These are phyloP conservation scores for Pristionchus fissidentatus DNA, from an alignment of 2,888 invertebrate species.

Conservation along the genomic window DNA sequence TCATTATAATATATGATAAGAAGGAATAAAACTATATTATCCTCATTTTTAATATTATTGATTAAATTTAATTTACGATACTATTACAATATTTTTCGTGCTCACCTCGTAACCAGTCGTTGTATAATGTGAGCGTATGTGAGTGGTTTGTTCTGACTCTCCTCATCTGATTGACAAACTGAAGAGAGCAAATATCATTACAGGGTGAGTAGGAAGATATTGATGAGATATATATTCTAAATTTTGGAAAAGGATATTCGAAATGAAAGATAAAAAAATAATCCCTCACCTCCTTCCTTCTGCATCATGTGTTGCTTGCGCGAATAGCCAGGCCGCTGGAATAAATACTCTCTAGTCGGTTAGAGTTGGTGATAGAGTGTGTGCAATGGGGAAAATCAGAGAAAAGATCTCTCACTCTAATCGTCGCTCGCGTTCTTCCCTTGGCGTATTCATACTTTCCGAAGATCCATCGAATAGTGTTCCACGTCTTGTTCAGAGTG, in stretches of 20 bases:
- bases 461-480: constrained; percentile 67
- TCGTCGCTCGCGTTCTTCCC: constrained; percentile 70
- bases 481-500: constrained; percentile 64
- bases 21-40: not conserved
- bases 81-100: not conserved
- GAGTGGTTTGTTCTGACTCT: constrained; percentile 60
- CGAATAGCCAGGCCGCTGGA: constrained; percentile 73
- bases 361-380: too few species aligned
- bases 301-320: constrained; percentile 62
- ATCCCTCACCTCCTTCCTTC: constrained; percentile 51
- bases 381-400: not conserved
- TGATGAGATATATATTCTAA: too few species aligned
- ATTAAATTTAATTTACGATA: constrained; percentile 1
- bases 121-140: constrained; percentile 78
- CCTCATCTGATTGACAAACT: constrained; percentile 51
- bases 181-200: constrained; percentile 25
- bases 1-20: not conserved
- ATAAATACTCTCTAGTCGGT: too few species aligned
- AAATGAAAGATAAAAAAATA: not conserved
- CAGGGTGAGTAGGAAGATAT: too few species aligned
- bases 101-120: constrained; percentile 77
- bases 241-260: not conserved
- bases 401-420: constrained; percentile 61
- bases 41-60: too few species aligned
- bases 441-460: constrained; percentile 72